phyloP scores from a whole-genome alignment of 1,140 invertebrate species.

The Mycetomoellerius zeteki region DNA sequence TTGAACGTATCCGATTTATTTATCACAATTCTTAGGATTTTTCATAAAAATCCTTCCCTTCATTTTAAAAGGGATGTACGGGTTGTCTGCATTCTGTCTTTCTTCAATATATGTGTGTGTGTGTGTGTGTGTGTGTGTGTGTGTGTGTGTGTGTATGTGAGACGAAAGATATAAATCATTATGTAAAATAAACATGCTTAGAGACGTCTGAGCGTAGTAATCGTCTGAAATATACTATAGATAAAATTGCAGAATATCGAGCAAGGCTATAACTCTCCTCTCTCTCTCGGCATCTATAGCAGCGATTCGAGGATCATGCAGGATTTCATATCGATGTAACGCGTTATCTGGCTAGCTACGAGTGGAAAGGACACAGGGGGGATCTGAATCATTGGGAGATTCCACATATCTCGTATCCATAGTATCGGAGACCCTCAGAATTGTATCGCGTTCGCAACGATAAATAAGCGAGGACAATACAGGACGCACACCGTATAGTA shows the following conservation, averaged over 20 bases:
- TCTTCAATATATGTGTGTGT: not conserved
- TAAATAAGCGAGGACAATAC: slow-evolving; percentile 76
- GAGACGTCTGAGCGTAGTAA: not conserved
- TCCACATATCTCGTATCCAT: slow-evolving; percentile 43
- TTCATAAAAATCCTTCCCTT: no score
- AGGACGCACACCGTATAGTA: slow-evolving; percentile 52
- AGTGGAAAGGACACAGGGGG: slow-evolving; percentile 29
- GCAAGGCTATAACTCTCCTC: slow-evolving; percentile 39
- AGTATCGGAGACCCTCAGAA: slow-evolving; percentile 32
- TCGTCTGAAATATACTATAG: slow-evolving; percentile 9
- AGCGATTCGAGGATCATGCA: slow-evolving; percentile 51
- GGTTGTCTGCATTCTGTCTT: not conserved
- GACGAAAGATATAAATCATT: slow-evolving; percentile 6
- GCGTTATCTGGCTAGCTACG: slow-evolving; percentile 50
- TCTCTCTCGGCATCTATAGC: slow-evolving; percentile 27
- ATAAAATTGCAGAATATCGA: slow-evolving; percentile 51
- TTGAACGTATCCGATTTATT: no score
- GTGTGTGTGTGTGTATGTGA: no score
- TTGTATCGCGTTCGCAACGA: slow-evolving; percentile 65
- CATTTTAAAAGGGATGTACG: no score
- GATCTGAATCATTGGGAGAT: slow-evolving; percentile 61
- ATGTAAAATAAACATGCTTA: slow-evolving; percentile 7
- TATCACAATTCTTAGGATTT: no score
- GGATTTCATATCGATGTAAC: slow-evolving; percentile 61
- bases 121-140: no score